phyloP scores from a whole-genome alignment of 2,888 invertebrate species.

The Siphlonurus alternatus region DNA sequence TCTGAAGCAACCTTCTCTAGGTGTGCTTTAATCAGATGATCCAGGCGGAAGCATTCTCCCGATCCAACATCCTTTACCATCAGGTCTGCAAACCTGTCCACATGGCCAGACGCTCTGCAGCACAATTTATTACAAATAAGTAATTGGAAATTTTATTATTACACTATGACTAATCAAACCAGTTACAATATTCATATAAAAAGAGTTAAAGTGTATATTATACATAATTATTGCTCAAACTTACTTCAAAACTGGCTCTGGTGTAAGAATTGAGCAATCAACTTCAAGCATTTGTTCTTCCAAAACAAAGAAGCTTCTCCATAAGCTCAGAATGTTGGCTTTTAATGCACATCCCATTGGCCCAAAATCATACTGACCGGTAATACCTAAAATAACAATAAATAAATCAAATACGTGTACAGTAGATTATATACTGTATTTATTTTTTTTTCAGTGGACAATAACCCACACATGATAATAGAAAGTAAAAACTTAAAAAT shows the following conservation, averaged over 20 bases:
- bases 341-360: constrained; percentile 99
- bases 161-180: not conserved
- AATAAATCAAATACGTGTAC: too few relatives aligned
- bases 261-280: constrained; percentile 93
- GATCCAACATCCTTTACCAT: constrained; percentile 96
- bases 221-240: too few relatives aligned
- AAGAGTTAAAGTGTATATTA: too few relatives aligned
- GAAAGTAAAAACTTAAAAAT: not conserved
- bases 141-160: not conserved
- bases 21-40: constrained; percentile 92
- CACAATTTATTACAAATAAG: constrained; percentile 1
- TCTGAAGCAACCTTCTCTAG: constrained; percentile 72
- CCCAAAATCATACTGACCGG: constrained; percentile 92
- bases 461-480: not conserved
- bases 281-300: constrained; percentile 99
- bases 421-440: too few relatives aligned
- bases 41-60: constrained; percentile 94
- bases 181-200: constrained; percentile 2
- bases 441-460: too few relatives aligned
- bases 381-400: constrained; percentile 30
- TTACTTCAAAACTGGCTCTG: constrained; percentile 85
- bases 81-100: constrained; percentile 95
- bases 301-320: constrained; percentile 91
- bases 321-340: constrained; percentile 78
- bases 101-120: constrained; percentile 86